Evolutionary conservation across 2,113 vertebrate genomes (phyloP).

Genomic region (Coptodon rendalli): DNA sequence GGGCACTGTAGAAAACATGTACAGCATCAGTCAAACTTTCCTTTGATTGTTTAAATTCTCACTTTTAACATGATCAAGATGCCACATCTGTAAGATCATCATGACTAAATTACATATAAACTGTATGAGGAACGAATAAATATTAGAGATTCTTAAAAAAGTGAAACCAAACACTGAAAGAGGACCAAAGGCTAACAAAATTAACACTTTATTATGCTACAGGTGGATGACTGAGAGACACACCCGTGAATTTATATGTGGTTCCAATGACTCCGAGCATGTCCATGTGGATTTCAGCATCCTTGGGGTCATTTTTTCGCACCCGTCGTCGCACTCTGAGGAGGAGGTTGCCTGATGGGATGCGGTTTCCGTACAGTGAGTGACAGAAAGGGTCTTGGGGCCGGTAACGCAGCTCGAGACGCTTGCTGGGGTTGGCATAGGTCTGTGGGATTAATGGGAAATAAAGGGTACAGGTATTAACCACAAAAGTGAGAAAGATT

Average conservation of each 20-base stretch:
- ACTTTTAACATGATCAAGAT: not conserved
- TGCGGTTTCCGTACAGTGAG: constrained; percentile 86
- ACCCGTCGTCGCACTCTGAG: constrained; percentile 74
- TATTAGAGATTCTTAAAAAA: not conserved
- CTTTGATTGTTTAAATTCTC: not conserved
- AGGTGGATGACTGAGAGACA: not conserved
- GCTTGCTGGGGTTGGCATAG: constrained; percentile 79
- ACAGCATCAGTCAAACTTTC: not conserved
- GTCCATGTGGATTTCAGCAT: constrained; percentile 74
- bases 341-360: constrained; percentile 85
- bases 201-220: not conserved
- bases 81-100: not conserved
- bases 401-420: constrained; percentile 89
- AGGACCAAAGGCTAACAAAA: not conserved
- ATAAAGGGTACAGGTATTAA: not conserved
- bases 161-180: not conserved
- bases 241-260: constrained; percentile 81
- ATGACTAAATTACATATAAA: not conserved
- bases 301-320: constrained; percentile 60
- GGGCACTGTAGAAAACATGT: not conserved
- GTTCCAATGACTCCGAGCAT: constrained; percentile 83
- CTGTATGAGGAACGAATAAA: not conserved
- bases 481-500: not conserved
- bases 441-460: constrained; percentile 63
- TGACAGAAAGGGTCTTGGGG: constrained; percentile 94